Conservation (phyloP, 2,888 invertebrate genomes). For the Petrolisthes cinctipes region DNA sequence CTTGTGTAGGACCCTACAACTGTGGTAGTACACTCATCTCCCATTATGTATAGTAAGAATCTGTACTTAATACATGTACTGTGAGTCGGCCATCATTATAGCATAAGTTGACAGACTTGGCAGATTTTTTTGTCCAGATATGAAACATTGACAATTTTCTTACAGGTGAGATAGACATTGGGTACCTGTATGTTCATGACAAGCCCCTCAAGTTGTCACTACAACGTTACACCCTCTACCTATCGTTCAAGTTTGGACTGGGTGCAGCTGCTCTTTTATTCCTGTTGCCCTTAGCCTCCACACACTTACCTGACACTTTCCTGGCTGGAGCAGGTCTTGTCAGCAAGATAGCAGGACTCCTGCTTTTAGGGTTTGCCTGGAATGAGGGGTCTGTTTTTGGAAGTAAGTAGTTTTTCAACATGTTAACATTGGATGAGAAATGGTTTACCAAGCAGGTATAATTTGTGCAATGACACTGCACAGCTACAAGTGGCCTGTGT, state of each 20-base stretch:
- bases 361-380: conserved; percentile 45
- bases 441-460: not conserved
- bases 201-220: conserved; percentile 70
- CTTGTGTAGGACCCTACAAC: no score
- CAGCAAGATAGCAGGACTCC: conserved; percentile 44
- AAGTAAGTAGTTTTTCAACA: conserved; percentile 24
- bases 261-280: conserved; percentile 33
- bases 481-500: not conserved
- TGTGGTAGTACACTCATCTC: no score
- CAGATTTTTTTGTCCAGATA: not conserved
- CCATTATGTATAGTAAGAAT: not conserved
- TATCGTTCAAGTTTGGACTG: conserved; percentile 48
- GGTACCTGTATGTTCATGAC: conserved; percentile 80
- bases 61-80: not conserved
- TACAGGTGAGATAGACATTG: conserved; percentile 81
- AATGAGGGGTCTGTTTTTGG: conserved; percentile 25
- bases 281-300: conserved; percentile 33
- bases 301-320: conserved; percentile 34
- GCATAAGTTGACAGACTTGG: not conserved
- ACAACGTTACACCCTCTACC: conserved; percentile 47
- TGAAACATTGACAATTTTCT: conserved; percentile 61
- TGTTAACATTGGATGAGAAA: no score
- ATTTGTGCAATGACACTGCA: not conserved
- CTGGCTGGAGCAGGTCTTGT: conserved; percentile 39
- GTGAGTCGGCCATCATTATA: not conserved